Conservation (phyloP, 1,140 invertebrate species). For the Heliconius nattereri region DNA sequence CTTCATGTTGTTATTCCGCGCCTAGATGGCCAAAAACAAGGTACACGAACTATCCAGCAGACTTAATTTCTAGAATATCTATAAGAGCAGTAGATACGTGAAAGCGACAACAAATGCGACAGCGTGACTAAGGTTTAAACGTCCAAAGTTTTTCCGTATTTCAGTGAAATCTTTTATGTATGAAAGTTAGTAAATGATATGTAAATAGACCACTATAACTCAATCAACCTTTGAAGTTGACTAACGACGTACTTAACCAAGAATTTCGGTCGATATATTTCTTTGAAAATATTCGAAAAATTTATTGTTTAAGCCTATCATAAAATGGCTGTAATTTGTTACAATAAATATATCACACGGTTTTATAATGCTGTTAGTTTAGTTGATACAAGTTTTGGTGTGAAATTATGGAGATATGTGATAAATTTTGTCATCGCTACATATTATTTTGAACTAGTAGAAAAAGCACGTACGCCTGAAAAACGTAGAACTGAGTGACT, state of each 20-base stretch:
- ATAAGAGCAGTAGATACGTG: not conserved
- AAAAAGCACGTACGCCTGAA: too few species aligned
- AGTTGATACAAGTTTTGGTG: not conserved
- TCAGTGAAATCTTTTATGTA: not conserved
- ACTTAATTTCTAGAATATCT: not conserved
- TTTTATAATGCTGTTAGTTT: not conserved
- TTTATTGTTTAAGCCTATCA: not conserved
- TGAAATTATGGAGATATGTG: not conserved
- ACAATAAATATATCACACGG: slow-evolving; percentile 6
- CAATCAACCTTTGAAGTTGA: slow-evolving; percentile 10
- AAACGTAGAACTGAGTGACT: too few species aligned
- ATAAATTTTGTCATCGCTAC: too few species aligned
- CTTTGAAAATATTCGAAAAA: slow-evolving; percentile 1
- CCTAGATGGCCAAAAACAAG: too few species aligned
- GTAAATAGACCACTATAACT: slow-evolving; percentile 4
- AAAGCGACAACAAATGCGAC: not conserved
- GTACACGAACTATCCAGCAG: too few species aligned
- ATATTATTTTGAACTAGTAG: too few species aligned
- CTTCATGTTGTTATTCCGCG: too few species aligned
- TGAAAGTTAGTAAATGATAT: slow-evolving; percentile 7
- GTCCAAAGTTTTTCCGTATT: not conserved
- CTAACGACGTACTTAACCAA: slow-evolving; percentile 6
- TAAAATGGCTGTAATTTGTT: not conserved
- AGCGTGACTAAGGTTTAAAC: too few species aligned
- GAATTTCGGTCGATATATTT: slow-evolving; percentile 12